These are phyloP conservation scores for Scaptomyza flava DNA, from an alignment of 2,888 invertebrate genomes.

Conservation along the genomic window DNA sequence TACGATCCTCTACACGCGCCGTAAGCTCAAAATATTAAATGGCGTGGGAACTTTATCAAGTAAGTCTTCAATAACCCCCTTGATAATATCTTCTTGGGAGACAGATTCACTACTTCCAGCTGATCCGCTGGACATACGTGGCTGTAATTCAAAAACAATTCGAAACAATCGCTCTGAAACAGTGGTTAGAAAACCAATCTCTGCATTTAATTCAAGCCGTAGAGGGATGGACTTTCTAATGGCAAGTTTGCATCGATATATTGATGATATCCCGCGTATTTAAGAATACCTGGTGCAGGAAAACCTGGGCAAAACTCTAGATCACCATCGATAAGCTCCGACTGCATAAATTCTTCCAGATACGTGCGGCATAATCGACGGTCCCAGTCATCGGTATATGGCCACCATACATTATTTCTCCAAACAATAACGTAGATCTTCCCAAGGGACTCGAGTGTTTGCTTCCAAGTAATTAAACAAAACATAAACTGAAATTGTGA, in stretches of 20 bases:
- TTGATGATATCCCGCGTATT: constrained; percentile 93
- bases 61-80: constrained; percentile 92
- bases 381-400: constrained; percentile 99
- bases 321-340: constrained; percentile 1
- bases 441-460: constrained; percentile 95
- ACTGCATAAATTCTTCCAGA: constrained; percentile 88
- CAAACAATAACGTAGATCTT: constrained; percentile 97
- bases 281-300: constrained; percentile 93
- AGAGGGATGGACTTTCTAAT: constrained; percentile 94
- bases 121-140: constrained; percentile 91
- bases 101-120: constrained; percentile 87
- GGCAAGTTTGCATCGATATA: constrained; percentile 95
- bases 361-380: constrained; percentile 93
- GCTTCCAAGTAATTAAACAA: constrained; percentile 95
- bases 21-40: constrained; percentile 93
- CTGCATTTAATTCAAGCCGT: constrained; percentile 97
- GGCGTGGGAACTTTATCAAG: constrained; percentile 94
- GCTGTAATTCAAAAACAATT: constrained; percentile 95
- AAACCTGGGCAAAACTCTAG: constrained; percentile 1
- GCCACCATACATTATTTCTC: constrained; percentile 99
- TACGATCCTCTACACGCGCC: constrained; percentile 94
- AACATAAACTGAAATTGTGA: constrained; percentile 96
- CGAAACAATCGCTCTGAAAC: constrained; percentile 93
- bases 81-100: constrained; percentile 90
- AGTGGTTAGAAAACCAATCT: constrained; percentile 95